Base-by-base conservation (phyloP, 2,888 invertebrate genomes). In the Apamea crenata region DNA sequence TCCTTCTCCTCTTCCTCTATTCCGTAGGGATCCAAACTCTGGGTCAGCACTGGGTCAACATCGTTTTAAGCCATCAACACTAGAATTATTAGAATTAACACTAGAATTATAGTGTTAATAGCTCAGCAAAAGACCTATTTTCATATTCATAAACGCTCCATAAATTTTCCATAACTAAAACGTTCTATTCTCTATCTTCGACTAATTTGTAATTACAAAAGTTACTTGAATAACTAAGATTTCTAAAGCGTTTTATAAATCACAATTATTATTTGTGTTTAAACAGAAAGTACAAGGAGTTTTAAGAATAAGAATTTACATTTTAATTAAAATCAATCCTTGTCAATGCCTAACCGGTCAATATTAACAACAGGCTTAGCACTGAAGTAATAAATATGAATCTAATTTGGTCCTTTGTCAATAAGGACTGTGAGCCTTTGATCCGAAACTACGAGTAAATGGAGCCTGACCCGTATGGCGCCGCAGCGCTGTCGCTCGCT, bases 401-500 rank as follows among this genome's bases (percentile, higher is more conserved):
- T 85, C 40, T 80, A 78, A 87, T 82, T 82, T 66, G 29, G 68
- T 71, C 69, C 78, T 79, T 83, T 82, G 81, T 83, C 77, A 81
- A 87, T 76, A 78, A 67, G 40, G 65, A 74, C 63, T 69, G 72
- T 71, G 80, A 82, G 79, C 78, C 70, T 80, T 80, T 80, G 80
- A 89, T 83, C 65, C 65, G 12, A 65, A 84, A 76, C 77, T 87
- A 76, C 72, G 72, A 74, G 67, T 56, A 66, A 81, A 74, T 71
- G 68, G 29, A 21, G 44, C 3, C 40, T 16, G 68, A 47, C 81
- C 85, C 68, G 81, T 71, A 78, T 72, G 76, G 67, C 74, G 82
- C 81, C 61, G 74, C 80, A 88, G 82, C 84, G 86, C 81, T 82
- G 72, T 69, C 63, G 29, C 61, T 47, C 66, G 76, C 67, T 87